These are phyloP conservation scores for Hypotaenidia okinawae DNA, from an alignment of 2,797 vertebrate species.

Conservation along the genomic window DNA sequence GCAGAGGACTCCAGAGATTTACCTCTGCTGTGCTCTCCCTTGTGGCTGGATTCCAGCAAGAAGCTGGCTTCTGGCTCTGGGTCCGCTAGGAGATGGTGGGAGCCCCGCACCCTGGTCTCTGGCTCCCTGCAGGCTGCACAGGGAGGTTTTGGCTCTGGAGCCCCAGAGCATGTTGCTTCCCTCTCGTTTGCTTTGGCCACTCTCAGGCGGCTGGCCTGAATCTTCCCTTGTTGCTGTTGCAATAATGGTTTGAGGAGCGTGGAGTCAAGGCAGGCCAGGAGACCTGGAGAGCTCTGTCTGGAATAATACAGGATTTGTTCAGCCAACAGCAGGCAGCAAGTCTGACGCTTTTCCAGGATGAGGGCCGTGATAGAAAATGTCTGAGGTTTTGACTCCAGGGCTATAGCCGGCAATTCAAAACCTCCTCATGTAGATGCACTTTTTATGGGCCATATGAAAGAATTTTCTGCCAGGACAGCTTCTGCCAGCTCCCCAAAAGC, in stretches of 20 bases:
- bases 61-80: not conserved
- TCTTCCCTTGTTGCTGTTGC: not conserved
- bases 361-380: not conserved
- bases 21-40: not conserved
- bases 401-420: not conserved
- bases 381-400: slow-evolving; percentile 18
- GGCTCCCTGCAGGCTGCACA: not conserved
- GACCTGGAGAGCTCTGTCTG: slow-evolving; percentile 8
- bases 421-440: not conserved
- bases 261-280: slow-evolving; percentile 37
- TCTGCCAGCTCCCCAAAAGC: not conserved
- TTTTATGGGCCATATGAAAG: not conserved
- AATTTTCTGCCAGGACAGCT: not conserved
- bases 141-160: slow-evolving; percentile 14
- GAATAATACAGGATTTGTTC: slow-evolving; percentile 34
- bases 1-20: slow-evolving; percentile 6
- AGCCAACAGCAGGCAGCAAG: not conserved
- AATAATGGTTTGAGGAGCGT: not conserved
- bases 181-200: not conserved
- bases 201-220: not conserved
- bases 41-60: not conserved
- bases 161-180: not conserved
- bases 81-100: not conserved
- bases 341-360: slow-evolving; percentile 32
- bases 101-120: not conserved